phyloP scores from a whole-genome alignment of 53 echinoderm and acorn worm genomes.

The Pentamera pediparva region DNA sequence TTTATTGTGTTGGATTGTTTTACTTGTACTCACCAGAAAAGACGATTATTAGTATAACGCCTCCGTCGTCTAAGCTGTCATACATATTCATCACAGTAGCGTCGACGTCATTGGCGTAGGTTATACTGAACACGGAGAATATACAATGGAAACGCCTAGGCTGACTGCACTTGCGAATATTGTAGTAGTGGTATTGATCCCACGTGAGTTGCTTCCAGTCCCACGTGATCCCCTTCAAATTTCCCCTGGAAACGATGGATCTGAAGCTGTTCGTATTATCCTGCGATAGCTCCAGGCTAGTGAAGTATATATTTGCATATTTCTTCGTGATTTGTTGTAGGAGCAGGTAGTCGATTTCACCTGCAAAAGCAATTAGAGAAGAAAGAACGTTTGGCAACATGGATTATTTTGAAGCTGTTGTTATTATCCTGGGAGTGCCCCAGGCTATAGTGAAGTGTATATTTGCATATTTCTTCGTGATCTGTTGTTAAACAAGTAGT shows the following conservation, averaged over 20 bases:
- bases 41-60: slow-evolving; percentile 16
- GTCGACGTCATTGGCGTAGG: slow-evolving; percentile 1
- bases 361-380: no score
- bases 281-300: slow-evolving; percentile 5
- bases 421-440: not conserved
- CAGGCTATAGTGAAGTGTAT: slow-evolving; percentile 10
- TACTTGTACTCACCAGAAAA: slow-evolving; percentile 14
- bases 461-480: slow-evolving; percentile 1
- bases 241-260: slow-evolving; percentile 10
- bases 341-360: slow-evolving; percentile 22
- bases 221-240: slow-evolving; percentile 9
- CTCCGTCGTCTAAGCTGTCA: not conserved
- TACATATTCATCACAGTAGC: slow-evolving; percentile 21
- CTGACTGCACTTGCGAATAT: not conserved
- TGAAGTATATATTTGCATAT: not conserved
- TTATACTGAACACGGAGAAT: slow-evolving; percentile 7
- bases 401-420: not conserved
- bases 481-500: no score
- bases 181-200: not conserved
- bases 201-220: slow-evolving; percentile 20
- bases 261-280: slow-evolving; percentile 9
- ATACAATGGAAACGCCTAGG: slow-evolving; percentile 14
- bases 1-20: no score
- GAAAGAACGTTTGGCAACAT: no score
- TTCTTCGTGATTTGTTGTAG: slow-evolving; percentile 9